These are phyloP conservation scores for Arnoldichthys spilopterus DNA, from an alignment of 2,797 vertebrate species.

Conservation along the genomic window DNA sequence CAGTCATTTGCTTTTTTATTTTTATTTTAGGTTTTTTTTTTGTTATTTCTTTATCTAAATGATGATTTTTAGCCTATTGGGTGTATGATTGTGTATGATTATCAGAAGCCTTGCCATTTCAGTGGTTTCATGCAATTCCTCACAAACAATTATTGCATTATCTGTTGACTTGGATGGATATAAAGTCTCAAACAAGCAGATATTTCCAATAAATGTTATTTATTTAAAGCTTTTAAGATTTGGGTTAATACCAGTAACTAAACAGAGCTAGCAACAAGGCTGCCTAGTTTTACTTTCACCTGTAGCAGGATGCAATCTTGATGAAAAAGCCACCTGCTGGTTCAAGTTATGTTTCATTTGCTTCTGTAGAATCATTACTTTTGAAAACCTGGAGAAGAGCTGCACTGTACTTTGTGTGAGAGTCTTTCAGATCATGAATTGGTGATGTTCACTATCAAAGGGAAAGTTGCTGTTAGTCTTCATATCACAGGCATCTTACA, in stretches of 20 bases:
- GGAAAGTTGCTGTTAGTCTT: slow-evolving; percentile 16
- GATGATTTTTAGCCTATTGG: slow-evolving; percentile 31
- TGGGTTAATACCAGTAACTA: slow-evolving; percentile 30
- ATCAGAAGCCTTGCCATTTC: slow-evolving; percentile 44
- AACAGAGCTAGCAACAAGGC: slow-evolving; percentile 6
- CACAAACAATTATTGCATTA: slow-evolving; percentile 62
- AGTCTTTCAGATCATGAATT: background rate
- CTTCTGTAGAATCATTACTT: background rate
- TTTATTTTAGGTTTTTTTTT: slow-evolving; percentile 20
- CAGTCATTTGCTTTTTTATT: slow-evolving; percentile 8
- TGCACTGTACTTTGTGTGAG: background rate
- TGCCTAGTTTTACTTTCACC: slow-evolving; percentile 23
- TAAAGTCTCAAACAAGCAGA: slow-evolving; percentile 68
- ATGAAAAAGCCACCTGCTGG: background rate
- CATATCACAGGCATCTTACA: background rate
- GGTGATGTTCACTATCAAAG: slow-evolving; percentile 3
- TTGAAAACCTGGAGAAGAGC: background rate
- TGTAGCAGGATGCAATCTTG: background rate
- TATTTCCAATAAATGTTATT: slow-evolving; percentile 83
- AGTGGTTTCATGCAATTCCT: slow-evolving; percentile 34
- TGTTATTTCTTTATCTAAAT: slow-evolving; percentile 22
- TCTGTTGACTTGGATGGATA: slow-evolving; percentile 36
- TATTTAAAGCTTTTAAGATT: slow-evolving; percentile 73
- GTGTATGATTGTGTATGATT: slow-evolving; percentile 30
- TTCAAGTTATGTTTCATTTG: background rate